These are phyloP conservation scores for Drosophila infuscata DNA, from an alignment of 2,888 invertebrate genomes.

Conservation along the genomic window DNA sequence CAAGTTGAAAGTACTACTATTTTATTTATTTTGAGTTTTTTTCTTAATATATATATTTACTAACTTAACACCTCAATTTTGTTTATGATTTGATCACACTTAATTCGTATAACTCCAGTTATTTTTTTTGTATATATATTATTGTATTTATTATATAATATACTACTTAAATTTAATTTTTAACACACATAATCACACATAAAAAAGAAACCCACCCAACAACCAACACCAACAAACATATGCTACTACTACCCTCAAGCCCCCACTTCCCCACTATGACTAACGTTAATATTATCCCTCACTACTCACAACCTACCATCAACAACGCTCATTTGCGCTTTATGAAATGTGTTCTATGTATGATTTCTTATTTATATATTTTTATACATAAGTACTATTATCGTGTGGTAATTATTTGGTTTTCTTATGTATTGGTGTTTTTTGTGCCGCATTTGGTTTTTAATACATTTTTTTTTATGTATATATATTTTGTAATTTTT, in stretches of 20 bases:
- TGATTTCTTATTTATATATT: slow-evolving; percentile 61
- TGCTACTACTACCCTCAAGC: slow-evolving; percentile 29
- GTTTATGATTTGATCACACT: slow-evolving; percentile 64
- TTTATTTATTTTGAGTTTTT: slow-evolving; percentile 53
- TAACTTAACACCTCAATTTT: slow-evolving; percentile 64
- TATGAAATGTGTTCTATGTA: slow-evolving; percentile 68
- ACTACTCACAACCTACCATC: slow-evolving; percentile 28
- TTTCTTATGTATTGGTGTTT: slow-evolving; percentile 51
- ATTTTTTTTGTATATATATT: slow-evolving; percentile 61
- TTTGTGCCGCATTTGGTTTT: slow-evolving; percentile 55
- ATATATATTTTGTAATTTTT: slow-evolving; percentile 59
- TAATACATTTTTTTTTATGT: slow-evolving; percentile 41
- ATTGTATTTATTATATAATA: slow-evolving; percentile 50
- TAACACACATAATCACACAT: slow-evolving; percentile 50
- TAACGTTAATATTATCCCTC: slow-evolving; percentile 27
- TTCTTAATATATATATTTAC: slow-evolving; percentile 38
- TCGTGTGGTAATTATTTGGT: slow-evolving; percentile 46
- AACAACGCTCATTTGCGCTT: slow-evolving; percentile 54
- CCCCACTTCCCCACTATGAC: slow-evolving; percentile 19
- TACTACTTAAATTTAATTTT: slow-evolving; percentile 49
- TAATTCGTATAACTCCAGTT: slow-evolving; percentile 62
- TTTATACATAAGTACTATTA: slow-evolving; percentile 23
- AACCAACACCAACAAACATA: slow-evolving; percentile 42
- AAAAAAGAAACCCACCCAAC: slow-evolving; percentile 29
- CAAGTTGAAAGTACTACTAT: slow-evolving; percentile 82